Evolutionary conservation across 2,888 invertebrate genomes (phyloP).

Genomic region (Bursaphelenchus okinawaensis): DNA sequence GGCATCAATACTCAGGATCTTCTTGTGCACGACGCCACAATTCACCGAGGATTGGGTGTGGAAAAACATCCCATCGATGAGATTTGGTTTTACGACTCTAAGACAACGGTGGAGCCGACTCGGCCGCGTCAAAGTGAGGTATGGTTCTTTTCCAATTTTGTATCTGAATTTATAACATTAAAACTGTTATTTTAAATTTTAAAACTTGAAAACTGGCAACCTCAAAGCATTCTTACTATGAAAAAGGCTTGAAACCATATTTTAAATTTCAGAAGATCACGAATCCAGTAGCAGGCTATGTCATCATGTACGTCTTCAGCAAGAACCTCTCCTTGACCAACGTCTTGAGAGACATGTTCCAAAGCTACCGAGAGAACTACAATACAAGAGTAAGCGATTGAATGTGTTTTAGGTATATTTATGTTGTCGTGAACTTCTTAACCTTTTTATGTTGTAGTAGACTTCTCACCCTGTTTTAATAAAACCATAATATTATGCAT

Average conservation of each 20-base stretch:
- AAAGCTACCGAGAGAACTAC: not conserved
- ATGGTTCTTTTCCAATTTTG: no score
- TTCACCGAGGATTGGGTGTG: not conserved
- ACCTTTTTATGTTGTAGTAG: no score
- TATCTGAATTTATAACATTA: not conserved
- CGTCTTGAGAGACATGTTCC: not conserved
- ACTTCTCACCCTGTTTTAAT: no score
- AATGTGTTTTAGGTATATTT: not conserved
- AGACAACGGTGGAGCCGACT: not conserved
- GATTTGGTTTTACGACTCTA: not conserved
- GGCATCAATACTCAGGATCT: not conserved
- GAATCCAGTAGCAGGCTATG: not conserved
- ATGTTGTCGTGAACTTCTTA: no score
- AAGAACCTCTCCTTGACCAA: not conserved
- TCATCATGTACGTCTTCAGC: not conserved
- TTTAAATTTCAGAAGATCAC: not conserved
- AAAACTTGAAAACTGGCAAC: no score
- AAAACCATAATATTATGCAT: no score
- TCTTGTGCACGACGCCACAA: not conserved
- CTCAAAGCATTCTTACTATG: no score
- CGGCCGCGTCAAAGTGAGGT: not conserved
- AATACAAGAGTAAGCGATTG: not conserved
- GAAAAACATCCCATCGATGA: not conserved
- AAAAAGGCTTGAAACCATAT: no score
- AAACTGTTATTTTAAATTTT: no score